Base-by-base conservation (phyloP, 2,888 invertebrate genomes). In the Chydorus sphaericus region DNA sequence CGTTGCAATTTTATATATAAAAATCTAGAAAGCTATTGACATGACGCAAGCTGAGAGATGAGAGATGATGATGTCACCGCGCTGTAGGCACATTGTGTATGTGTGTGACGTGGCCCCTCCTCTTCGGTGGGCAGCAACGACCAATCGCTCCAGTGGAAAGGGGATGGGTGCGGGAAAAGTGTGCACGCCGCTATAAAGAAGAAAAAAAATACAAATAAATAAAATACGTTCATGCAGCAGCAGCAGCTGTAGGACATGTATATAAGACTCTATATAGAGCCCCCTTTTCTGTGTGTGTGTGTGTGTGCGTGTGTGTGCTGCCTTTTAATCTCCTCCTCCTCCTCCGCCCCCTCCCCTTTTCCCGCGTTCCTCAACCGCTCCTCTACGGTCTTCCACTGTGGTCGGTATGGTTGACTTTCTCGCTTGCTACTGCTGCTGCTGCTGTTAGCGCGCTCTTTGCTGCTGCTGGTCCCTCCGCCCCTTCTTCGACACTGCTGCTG, bases 11-110 rank as follows among this genome's bases (percentile, higher is more conserved):
- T n/a, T n/a, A n/a, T n/a, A n/a, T n/a, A n/a, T n/a, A n/a, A n/a
- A n/a, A n/a, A n/a, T n/a, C n/a, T n/a, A n/a, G n/a, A n/a, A n/a
- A n/a, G n/a, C n/a, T n/a, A n/a, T n/a, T n/a, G n/a, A n/a, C n/a
- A n/a, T n/a, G n/a, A n/a, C n/a, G n/a, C n/a, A n/a, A n/a, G n/a
- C n/a, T n/a, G n/a, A n/a, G n/a, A n/a, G n/a, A 44, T 44, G 44
- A 44, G 20, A 44, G 44, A 44, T 44, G 44, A 44, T 44, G 44
- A 44, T 44, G 44, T 44, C 44, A 44, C 44, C 26, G 28, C 44
- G 11, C 26, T n/a, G 4, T n/a, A n/a, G n/a, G n/a, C n/a, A n/a
- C n/a, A n/a, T n/a, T n/a, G n/a, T n/a, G n/a, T n/a, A n/a, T n/a
- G n/a, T n/a, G n/a, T n/a, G n/a, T n/a, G n/a, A n/a, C 26, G 26